These are phyloP conservation scores for Epirrita christyi DNA, from an alignment of 2,888 invertebrate genomes.

Conservation along the genomic window DNA sequence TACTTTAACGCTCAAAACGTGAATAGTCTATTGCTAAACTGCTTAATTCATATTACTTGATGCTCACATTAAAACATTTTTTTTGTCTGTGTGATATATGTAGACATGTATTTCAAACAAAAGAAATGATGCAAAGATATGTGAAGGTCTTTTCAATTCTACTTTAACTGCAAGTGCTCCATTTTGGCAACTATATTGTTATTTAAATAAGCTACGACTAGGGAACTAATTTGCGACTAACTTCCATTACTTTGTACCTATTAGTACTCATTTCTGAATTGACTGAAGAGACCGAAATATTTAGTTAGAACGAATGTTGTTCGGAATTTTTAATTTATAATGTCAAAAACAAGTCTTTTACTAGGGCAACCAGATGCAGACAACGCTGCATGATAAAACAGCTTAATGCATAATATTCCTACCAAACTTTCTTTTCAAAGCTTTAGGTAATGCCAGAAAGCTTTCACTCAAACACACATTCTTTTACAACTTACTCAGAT, in stretches of 20 bases:
- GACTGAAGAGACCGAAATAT: background rate
- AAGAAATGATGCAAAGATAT: constrained; percentile 13
- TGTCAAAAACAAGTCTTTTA: constrained; percentile 14
- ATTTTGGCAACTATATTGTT: constrained; percentile 19
- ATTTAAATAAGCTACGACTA: constrained; percentile 18
- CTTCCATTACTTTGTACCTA: constrained; percentile 2
- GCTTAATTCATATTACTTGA: no score
- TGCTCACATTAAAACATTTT: no score
- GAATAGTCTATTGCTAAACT: no score
- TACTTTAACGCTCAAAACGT: no score
- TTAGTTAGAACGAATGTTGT: background rate
- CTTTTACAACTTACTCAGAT: constrained; percentile 19
- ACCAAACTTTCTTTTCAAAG: constrained; percentile 38
- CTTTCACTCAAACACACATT: constrained; percentile 31
- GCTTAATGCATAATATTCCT: constrained; percentile 34
- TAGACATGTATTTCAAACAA: background rate
- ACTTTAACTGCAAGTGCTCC: background rate
- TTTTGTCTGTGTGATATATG: no score
- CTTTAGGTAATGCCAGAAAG: constrained; percentile 30
- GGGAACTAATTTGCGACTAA: constrained; percentile 11
- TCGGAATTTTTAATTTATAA: background rate
- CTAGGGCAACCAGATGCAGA: constrained; percentile 22
- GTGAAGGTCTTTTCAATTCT: constrained; percentile 22
- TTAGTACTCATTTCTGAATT: background rate
- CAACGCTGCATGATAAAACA: constrained; percentile 24